Evolutionary conservation across 1,140 invertebrate genomes (phyloP), one percentile per base, ranked within the genome.

Genomic region (Trinorchestia longiramus): DNA sequence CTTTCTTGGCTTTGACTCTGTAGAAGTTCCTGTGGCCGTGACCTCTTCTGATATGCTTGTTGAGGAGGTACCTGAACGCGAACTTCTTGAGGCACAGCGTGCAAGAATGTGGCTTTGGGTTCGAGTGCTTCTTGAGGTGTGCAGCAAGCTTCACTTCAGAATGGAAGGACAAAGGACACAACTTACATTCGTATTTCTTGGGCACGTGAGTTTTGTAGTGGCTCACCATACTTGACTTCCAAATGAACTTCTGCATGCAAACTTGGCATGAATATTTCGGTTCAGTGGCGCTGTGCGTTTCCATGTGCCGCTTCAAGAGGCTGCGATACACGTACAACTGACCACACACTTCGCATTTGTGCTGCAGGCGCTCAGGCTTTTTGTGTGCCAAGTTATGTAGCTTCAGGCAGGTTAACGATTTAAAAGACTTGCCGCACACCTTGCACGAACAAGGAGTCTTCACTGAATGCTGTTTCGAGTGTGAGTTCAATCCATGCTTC

Each of bases 151-250:
- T 90, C n/a, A 90, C 41, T 28, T 90, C 88, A 8, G 88, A 90
- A 43, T 90, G 88, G 43, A 90, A 90, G 36, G n/a, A 41, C 88
- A 90, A 42, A 15, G 88, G 41, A 42, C 88, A 90, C 41, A 42
- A 90, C 41, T 41, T 90, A 28, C 88, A 90, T 28, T 90, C 36
- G 88, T 42, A 28, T 43, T 90, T 90, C 36, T 90, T 90, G 43
- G 88, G 88, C 88, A 90, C 88, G 88, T 90, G 88, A 43, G 41
- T 90, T 90, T 90, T 90, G 88, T 19, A 41, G 88, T 90, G 88
- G 28, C 43, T 90, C 41, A 43, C 88, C 41, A 90, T 8, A 28
- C 88, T 90, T 15, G 88, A 42, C 88, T 90, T 43, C 88, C 88
- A 90, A 42, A 90, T 4, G 43, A 90, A 90, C 43, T 90, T 90